A percentile compares a stretch with the other conserved stretches of the same genome.
These are phyloP conservation scores for Paraescarpia echinospica DNA, from an alignment of 1,140 invertebrate species.

Conservation along the genomic window DNA sequence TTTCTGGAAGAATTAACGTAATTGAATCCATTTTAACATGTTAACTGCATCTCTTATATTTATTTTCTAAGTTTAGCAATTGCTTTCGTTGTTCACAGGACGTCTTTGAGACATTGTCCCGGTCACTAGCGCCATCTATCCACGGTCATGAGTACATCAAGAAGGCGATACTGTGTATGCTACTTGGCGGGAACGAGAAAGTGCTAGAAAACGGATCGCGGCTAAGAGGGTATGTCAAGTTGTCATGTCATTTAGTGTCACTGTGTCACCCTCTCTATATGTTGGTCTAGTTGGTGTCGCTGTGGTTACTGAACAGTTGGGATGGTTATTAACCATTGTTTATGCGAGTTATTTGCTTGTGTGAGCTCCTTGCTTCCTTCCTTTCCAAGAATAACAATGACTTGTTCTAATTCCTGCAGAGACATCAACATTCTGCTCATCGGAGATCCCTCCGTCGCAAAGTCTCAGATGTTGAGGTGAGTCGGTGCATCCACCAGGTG, in stretches of 20 bases:
- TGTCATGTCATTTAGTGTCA: not conserved
- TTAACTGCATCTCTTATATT: too few relatives aligned
- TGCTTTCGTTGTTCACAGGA: slow-evolving; percentile 60
- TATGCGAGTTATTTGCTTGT: not conserved
- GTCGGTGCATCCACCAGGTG: slow-evolving; percentile 4
- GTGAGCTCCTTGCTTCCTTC: not conserved
- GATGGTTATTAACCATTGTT: not conserved
- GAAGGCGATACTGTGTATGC: slow-evolving; percentile 91
- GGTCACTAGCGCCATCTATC: slow-evolving; percentile 96
- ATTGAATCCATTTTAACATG: too few relatives aligned
- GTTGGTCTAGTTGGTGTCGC: not conserved
- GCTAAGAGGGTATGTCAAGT: slow-evolving; percentile 78
- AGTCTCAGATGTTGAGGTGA: slow-evolving; percentile 84
- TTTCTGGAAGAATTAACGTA: too few relatives aligned
- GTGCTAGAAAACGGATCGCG: slow-evolving; percentile 92
- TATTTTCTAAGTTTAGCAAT: not conserved
- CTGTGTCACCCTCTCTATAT: too few relatives aligned
- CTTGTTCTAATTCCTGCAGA: slow-evolving; percentile 58
- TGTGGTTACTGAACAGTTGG: not conserved
- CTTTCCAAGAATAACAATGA: not conserved
- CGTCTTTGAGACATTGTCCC: slow-evolving; percentile 83
- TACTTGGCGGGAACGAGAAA: slow-evolving; percentile 96
- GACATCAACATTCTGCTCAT: slow-evolving; percentile 97
- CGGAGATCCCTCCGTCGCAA: slow-evolving; percentile 98
- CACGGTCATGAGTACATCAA: slow-evolving; percentile 97